A percentile compares a stretch with the other conserved stretches of the same genome.
These are phyloP conservation scores for Ispidina lecontei DNA, from an alignment of 2,797 vertebrate genomes.

Conservation along the genomic window DNA sequence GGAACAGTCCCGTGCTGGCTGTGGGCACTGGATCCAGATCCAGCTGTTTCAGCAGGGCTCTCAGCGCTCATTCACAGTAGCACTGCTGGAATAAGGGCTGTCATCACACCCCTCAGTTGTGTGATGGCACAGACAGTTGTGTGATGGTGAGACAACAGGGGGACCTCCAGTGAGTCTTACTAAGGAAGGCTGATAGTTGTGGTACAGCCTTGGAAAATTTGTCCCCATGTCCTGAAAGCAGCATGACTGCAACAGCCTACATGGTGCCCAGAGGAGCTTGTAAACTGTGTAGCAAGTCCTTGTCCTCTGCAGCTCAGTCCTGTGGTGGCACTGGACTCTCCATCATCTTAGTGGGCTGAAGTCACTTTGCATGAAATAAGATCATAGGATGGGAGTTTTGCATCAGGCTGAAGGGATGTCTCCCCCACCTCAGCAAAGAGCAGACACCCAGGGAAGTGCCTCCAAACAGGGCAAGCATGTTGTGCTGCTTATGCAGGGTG, in stretches of 20 bases:
- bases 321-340: not conserved
- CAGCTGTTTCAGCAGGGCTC: not conserved
- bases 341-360: not conserved
- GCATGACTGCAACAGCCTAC: not conserved
- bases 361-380: not conserved
- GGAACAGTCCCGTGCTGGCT: not conserved
- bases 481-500: not conserved
- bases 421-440: not conserved
- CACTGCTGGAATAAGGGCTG: not conserved
- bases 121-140: not conserved
- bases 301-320: not conserved
- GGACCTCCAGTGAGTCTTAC: not conserved
- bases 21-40: not conserved
- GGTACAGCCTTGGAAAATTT: not conserved
- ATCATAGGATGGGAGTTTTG: not conserved
- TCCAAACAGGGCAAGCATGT: not conserved
- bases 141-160: not conserved
- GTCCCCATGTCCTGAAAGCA: not conserved
- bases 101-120: rapidly evolving
- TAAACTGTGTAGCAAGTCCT: not conserved
- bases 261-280: not conserved
- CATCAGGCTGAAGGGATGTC: not conserved
- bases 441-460: not conserved
- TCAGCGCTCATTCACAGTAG: rapidly evolving
- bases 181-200: not conserved